Base-by-base conservation (phyloP, 1,140 invertebrate species). In the Aleiodes sp. region DNA sequence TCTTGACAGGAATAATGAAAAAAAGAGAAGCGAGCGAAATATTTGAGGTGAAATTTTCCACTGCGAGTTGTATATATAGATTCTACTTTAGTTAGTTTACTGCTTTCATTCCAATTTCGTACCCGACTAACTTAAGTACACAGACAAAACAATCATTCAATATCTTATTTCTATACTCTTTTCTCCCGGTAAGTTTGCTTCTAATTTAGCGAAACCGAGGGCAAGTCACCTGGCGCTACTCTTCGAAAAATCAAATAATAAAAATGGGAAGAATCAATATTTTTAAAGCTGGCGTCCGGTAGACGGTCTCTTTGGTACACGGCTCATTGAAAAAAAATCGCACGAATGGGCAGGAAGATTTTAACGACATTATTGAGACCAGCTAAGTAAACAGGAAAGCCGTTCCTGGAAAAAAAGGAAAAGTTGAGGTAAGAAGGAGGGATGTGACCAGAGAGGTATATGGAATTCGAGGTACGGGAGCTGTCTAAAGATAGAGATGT, bases 281-380 rank as follows among this genome's bases (percentile, higher is more conserved):
- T 74, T 71, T 71, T 63, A 26, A 24, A 71, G 72, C 62, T 70
- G 64, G 52, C 56, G 57, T 39, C 43, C 61, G 56, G 43, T 37
- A 2, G 12, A 10, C 12, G 31, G 31, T 10, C 31, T 33, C 28
- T 26, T 2, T 19, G 7, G 46, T 21, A n/a, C 26, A 14, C 28
- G 56, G 24, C 24, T 59, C 56, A 31, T 59, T 7, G 28, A 8
- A 10, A 29, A n/a, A n/a, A 59, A n/a, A 59, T 59, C 21, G 59
- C 61, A 39, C 52, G 61, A 35, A 33, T 71, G 43, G 39, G 29
- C 46, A 29, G 70, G 28, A 57, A 56, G 16, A 71, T 69, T 74
- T 71, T 71, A 74, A 71, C 70, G 73, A 71, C 70, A 67, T 74
- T 71, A 74, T 74, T 71, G 73, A 67, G 73, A 68, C 68, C 70